Evolutionary conservation across 1,140 invertebrate genomes (phyloP), one percentile per base, ranked within the genome.

Genomic region (Octopus sinensis): DNA sequence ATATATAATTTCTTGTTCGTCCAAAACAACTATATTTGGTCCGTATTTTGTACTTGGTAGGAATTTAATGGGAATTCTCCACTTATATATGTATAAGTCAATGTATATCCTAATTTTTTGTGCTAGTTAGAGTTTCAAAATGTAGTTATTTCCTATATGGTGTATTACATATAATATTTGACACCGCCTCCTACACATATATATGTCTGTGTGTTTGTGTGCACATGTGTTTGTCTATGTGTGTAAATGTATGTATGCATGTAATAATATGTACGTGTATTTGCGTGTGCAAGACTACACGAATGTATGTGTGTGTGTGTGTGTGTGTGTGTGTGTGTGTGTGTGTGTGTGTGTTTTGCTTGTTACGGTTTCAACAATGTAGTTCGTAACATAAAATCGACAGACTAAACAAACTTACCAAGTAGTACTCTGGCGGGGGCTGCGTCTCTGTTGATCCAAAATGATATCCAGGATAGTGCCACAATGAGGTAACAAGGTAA

Each of bases 381-480:
- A 43, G 30, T 43, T 43, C 30, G 30, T 43, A 43, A 43, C 0
- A 43, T 43, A 43, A 43, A 43, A 43, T 43, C 30, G 30, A 43
- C 1, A 43, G 30, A 77, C 43, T 30, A 23, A 23, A 2, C 1
- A 30, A 2, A 82, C 89, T 88, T 88, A 93, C 93, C 93, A 82
- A 94, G 88, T 56, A 92, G 90, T 53, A 93, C 92, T 83, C 93
- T 88, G 4, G 92, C 93, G 2, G 93, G 92, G 5, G 92, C 92
- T 79, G 93, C 93, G 82, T 93, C 92, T 79, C 93, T 91, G 85
- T 93, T 93, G 80, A 94, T 93, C 96, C 96, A 98, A 89, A 98
- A 98, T 0, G 96, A 97, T 0, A 98, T 96, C 96, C 96, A 99
- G 0, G 96, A 98, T 0, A 98, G 91, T 2, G 97, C 95, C 1